A percentile compares a stretch with the other conserved stretches of the same genome.
Evolutionary conservation across 2,113 vertebrate genomes (phyloP).

Genomic region (Catharus bicknelli): DNA sequence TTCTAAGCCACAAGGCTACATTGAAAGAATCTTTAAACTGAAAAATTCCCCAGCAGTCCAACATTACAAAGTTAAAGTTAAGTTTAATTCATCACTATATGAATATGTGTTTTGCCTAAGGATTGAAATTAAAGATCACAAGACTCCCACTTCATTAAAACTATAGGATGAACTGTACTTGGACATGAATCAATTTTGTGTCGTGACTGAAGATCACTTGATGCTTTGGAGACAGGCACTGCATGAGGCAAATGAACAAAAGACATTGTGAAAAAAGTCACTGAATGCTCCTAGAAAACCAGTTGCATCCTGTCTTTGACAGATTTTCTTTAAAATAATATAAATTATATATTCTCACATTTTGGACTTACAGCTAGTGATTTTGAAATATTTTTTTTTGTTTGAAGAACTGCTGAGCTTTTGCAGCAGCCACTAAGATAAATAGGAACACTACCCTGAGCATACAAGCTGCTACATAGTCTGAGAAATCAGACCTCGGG

Average conservation of each 20-base stretch:
- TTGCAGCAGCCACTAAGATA: neutral
- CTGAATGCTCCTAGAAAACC: neutral
- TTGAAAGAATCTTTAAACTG: neutral
- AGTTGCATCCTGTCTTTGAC: neutral
- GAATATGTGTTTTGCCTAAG: neutral
- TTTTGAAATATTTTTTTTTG: neutral
- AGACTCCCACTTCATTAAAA: slow-evolving; percentile 13
- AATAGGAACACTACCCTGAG: neutral
- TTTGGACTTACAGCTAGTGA: neutral
- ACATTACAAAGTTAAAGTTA: neutral
- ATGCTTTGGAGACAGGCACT: neutral
- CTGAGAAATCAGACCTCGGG: slow-evolving; percentile 22
- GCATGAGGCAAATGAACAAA: neutral
- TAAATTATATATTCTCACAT: neutral
- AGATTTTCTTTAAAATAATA: neutral
- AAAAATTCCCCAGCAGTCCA: neutral
- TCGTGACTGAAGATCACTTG: neutral
- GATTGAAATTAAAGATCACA: slow-evolving; percentile 38
- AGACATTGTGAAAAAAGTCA: neutral
- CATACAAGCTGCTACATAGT: neutral
- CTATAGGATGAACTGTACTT: neutral
- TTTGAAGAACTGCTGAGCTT: neutral
- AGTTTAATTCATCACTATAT: neutral
- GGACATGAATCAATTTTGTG: neutral
- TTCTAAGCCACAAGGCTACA: neutral